Evolutionary conservation across 1,140 invertebrate species (phyloP).

Genomic region (Megalopta genalis): DNA sequence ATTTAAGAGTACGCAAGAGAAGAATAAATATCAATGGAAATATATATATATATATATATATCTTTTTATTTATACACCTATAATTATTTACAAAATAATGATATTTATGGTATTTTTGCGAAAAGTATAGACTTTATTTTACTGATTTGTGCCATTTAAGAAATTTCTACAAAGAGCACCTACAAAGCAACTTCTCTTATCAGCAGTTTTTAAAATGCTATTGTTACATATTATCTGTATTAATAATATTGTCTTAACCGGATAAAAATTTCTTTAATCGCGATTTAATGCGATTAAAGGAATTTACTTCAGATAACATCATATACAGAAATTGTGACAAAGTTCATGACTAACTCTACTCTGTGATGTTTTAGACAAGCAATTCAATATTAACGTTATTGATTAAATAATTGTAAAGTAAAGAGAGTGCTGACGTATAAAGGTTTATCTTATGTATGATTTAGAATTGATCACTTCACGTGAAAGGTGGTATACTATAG

Average conservation of each 20-base stretch:
- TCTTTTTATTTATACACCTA: background rate
- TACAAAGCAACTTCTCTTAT: constrained; percentile 2
- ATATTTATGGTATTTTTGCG: background rate
- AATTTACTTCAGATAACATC: background rate
- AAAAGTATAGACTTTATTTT: background rate
- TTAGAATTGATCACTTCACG: constrained; percentile 28
- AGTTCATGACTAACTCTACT: background rate
- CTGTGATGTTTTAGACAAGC: background rate
- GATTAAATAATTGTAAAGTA: constrained; percentile 7
- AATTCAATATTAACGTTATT: background rate
- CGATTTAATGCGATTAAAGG: too few species aligned
- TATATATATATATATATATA: too few species aligned
- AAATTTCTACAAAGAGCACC: too few species aligned
- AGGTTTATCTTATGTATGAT: constrained; percentile 28
- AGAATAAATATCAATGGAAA: background rate
- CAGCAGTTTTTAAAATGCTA: background rate
- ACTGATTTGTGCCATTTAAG: too few species aligned
- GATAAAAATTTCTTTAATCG: background rate
- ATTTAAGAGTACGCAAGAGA: background rate
- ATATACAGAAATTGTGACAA: background rate
- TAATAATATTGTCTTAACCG: background rate
- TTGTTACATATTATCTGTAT: background rate
- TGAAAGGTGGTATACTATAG: constrained; percentile 18
- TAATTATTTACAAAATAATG: background rate
- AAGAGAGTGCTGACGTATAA: constrained; percentile 3